phyloP scores from a whole-genome alignment of 2,888 invertebrate genomes.

The Lycia hirtaria region DNA sequence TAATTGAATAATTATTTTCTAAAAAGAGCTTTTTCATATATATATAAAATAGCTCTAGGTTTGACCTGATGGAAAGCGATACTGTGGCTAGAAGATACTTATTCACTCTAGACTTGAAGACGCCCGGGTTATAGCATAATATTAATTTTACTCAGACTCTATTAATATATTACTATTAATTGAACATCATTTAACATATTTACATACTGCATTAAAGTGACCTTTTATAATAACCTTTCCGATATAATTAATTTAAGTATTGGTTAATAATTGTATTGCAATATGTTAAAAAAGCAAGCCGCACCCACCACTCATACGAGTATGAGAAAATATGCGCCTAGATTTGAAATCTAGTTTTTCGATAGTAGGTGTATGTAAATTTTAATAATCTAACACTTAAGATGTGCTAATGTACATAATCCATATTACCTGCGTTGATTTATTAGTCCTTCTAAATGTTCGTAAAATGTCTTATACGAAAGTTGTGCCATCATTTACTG shows the following conservation, averaged over 20 bases:
- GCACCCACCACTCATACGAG: not conserved
- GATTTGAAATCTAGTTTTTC: slow-evolving; percentile 8
- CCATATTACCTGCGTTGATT: slow-evolving; percentile 13
- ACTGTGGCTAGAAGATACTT: no score
- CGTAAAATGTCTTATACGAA: slow-evolving; percentile 19
- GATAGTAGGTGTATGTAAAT: slow-evolving; percentile 25
- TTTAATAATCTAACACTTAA: slow-evolving; percentile 23
- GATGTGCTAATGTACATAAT: slow-evolving; percentile 19
- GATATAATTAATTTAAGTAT: not conserved
- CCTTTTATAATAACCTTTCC: no score
- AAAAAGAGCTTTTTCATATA: no score
- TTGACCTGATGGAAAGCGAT: no score
- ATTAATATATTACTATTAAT: no score
- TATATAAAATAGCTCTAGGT: no score
- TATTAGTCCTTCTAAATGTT: slow-evolving; percentile 18
- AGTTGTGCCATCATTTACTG: slow-evolving; percentile 10
- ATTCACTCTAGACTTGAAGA: no score
- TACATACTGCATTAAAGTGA: no score
- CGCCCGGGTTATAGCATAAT: no score
- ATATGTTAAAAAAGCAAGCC: not conserved
- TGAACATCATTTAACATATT: no score
- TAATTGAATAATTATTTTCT: no score
- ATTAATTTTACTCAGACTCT: no score
- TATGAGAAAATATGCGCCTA: slow-evolving; percentile 22
- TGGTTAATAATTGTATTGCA: not conserved